Evolutionary conservation across 2,113 vertebrate species (phyloP), one percentile per base, ranked within the genome.

Genomic region (Tupaia tana): DNA sequence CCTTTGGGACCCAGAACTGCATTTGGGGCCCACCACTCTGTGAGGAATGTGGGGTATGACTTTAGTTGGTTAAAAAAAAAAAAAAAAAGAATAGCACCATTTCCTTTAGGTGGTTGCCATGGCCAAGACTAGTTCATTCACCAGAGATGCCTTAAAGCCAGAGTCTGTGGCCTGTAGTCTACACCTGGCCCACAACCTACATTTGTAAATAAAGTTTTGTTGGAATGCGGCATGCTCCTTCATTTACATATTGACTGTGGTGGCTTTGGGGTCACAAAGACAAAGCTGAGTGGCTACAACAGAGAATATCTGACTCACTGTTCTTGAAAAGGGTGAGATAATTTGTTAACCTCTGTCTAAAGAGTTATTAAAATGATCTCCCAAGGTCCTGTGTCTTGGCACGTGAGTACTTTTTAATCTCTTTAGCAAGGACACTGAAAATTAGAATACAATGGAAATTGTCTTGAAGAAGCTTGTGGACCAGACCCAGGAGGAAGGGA

Each of bases 121-220:
- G 0, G 25, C 70, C 87, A 67, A 88, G 43, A 29, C 74, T 43
- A 80, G 52, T 73, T 91, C 66, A n/a, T 59, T 95, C 77, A 58
- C 25, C 52, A 80, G 66, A 8, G 67, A 80, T 73, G n/a, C 24
- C 87, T 25, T 86, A 73, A 80, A 43, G 54, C 52, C 56, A 43
- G 75, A 77, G 22, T 88, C 27, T 94, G 22, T 0, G n/a, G 34
- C 29, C 9, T 56, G 25, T 67, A 54, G 61, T 71, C 67, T 59
- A 58, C 71, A 66, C 7, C 16, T 1, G 10, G 70, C 87, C 61
- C 75, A 31, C 43, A 24, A 19, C 7, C 31, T 95, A 27, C 64
- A 29, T 85, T 73, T 86, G 24, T 70, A 94, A 94, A 93, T 90
- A 92, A 92, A 90, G 88, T 85, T 95, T 93, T 88, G 92, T 61